A percentile compares a stretch with the other conserved stretches of the same genome.
Evolutionary conservation across 2,113 vertebrate genomes (phyloP).

Genomic region (Gnathonemus longibarbis): DNA sequence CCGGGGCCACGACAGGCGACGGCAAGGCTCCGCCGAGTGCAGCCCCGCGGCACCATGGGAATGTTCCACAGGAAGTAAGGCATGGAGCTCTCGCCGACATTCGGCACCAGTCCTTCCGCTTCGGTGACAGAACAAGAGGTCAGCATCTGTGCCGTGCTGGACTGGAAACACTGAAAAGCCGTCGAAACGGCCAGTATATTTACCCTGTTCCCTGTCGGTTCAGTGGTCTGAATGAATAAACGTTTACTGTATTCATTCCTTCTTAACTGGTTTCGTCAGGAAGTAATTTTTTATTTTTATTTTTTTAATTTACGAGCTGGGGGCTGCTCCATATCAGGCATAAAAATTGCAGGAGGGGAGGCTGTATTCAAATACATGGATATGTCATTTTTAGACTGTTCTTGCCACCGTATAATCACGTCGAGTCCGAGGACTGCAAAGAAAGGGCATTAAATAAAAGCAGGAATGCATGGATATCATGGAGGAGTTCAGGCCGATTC

Average conservation of each 20-base stretch:
- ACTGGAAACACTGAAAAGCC: background rate
- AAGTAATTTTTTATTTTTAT: background rate
- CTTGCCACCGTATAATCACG: background rate
- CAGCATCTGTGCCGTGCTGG: background rate
- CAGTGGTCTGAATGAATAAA: background rate
- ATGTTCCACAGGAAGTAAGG: constrained; percentile 1
- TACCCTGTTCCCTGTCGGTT: background rate
- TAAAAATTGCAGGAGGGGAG: background rate
- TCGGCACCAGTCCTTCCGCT: background rate
- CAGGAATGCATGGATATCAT: background rate
- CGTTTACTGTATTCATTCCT: background rate
- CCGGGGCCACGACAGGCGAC: background rate
- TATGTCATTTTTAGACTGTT: background rate
- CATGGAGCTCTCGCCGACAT: background rate
- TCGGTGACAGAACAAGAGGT: background rate
- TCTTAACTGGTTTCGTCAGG: constrained; percentile 1
- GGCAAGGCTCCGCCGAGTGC: background rate
- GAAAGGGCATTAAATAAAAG: background rate
- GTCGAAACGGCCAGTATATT: background rate
- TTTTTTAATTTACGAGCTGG: background rate
- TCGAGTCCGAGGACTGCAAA: background rate
- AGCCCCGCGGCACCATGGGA: background rate
- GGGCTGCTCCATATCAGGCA: background rate
- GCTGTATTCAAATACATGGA: background rate
- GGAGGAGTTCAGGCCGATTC: background rate